Base-by-base conservation (phyloP, 2,113 vertebrate species). In the Haemorhous mexicanus region DNA sequence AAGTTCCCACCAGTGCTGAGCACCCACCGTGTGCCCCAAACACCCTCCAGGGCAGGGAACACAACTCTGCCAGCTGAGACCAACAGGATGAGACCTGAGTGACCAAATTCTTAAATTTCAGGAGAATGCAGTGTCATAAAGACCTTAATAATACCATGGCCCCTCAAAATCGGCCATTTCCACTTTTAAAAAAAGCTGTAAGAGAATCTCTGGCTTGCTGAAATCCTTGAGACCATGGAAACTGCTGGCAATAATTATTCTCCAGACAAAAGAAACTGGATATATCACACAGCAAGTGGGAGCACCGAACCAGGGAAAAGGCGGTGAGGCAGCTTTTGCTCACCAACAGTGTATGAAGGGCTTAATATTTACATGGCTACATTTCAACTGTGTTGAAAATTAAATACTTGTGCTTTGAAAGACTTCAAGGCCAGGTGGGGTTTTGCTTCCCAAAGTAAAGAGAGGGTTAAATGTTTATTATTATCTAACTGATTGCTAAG, bases 41-140 rank as follows among this genome's bases (percentile, higher is more conserved):
- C 56, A 6, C 4, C 18, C 50, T 26, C 16, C 19, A 30, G n/a
- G 69, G 26, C 14, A 53, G 35, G 2, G 26, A 84, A 67, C 61
- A 50, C 47, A 28, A 12, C 11, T 52, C 9, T 35, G 58, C 58
- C 41, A 16, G n/a, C 2, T 46, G n/a, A 84, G 41, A 84, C 47
- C 73, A 50, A 39, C 61, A 53, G 27, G 3, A 37, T 0, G 0
- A 77, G 53, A 47, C 33, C 2, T 2, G 6, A 64, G 19, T 32
- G 63, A 94, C 66, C 61, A 62, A 63, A 28, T 16, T 61, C 41
- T 62, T 47, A 28, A 4, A 64, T 52, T 90, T 72, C 58, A 68
- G 35, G 70, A 75, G 15, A 61, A 85, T 50, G 75, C 44, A 27
- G 19, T 2, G 21, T 68, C 41, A 37, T 17, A 46, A 91, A 93